Conservation (phyloP, 2,888 invertebrate species). For the Microplitis manilae region DNA sequence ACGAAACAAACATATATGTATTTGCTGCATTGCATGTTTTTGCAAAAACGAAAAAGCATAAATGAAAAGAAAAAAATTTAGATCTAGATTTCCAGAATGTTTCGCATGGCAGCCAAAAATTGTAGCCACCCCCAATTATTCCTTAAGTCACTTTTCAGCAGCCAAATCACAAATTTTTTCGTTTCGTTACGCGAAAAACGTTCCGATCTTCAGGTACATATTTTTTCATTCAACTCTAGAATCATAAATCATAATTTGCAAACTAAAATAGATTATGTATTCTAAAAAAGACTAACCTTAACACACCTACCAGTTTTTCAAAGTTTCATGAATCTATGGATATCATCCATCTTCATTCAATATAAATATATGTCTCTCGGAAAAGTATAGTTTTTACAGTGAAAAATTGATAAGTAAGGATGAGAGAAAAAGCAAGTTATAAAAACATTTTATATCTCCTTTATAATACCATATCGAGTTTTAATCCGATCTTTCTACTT, state of each 20-base stretch:
- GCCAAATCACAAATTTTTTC: too few species aligned
- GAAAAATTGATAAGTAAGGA: slow-evolving; percentile 25
- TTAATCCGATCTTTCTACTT: not conserved
- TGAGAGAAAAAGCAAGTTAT: not conserved
- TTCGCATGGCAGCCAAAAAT: too few species aligned
- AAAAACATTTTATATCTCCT: not conserved
- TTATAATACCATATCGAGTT: slow-evolving; percentile 8
- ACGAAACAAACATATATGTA: too few species aligned
- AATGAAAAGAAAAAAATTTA: too few species aligned
- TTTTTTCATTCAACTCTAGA: too few species aligned
- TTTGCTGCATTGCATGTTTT: too few species aligned
- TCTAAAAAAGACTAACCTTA: slow-evolving; percentile 35
- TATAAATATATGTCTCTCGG: not conserved
- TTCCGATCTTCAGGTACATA: too few species aligned
- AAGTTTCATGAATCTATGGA: slow-evolving; percentile 20
- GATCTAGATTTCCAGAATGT: too few species aligned
- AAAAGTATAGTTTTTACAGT: slow-evolving; percentile 3
- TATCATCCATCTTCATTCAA: slow-evolving; percentile 35
- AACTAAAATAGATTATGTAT: not conserved
- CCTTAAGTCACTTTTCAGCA: too few species aligned
- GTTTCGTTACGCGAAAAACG: too few species aligned
- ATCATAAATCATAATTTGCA: not conserved
- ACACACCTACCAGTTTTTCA: slow-evolving; percentile 14
- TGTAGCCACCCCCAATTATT: too few species aligned
- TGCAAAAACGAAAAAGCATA: too few species aligned